Evolutionary conservation across 1,140 invertebrate species (phyloP).

Genomic region (Bombus polaris): DNA sequence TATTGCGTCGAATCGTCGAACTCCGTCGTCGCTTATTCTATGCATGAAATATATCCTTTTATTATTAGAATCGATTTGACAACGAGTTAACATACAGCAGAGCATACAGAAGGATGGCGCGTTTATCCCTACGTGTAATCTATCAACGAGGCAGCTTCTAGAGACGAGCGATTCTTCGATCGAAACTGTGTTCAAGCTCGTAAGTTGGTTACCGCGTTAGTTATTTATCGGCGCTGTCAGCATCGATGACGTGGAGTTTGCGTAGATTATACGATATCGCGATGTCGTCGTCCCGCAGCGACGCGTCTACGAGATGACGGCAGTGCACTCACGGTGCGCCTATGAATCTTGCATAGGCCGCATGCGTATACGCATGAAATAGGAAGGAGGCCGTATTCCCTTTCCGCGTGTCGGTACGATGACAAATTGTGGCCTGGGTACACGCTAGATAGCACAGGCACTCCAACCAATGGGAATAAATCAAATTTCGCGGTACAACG

Average conservation of each 20-base stretch:
- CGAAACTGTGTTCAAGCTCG: neutral
- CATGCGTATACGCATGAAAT: slow-evolving; percentile 34
- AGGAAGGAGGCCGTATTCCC: neutral
- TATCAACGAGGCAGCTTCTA: neutral
- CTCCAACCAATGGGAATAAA: slow-evolving; percentile 9
- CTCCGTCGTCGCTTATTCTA: neutral
- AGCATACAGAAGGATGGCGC: neutral
- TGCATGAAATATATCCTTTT: slow-evolving; percentile 9
- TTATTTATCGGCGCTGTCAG: slow-evolving; percentile 20
- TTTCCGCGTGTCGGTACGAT: slow-evolving; percentile 20
- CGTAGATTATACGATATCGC: slow-evolving; percentile 16
- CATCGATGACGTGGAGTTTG: slow-evolving; percentile 17
- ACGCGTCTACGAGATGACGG: slow-evolving; percentile 32
- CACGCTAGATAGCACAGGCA: neutral
- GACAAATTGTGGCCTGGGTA: slow-evolving; percentile 34
- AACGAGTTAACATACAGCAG: neutral
- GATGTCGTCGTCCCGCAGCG: neutral
- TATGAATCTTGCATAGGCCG: slow-evolving; percentile 41
- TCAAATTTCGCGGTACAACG: slow-evolving; percentile 1
- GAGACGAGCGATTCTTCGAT: neutral
- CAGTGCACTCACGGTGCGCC: slow-evolving; percentile 2
- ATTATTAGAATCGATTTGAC: neutral
- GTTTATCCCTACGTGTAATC: neutral
- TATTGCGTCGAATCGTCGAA: neutral
- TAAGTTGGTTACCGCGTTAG: neutral